Evolutionary conservation across 2,888 invertebrate species (phyloP).

Genomic region (Pyralis farinalis): DNA sequence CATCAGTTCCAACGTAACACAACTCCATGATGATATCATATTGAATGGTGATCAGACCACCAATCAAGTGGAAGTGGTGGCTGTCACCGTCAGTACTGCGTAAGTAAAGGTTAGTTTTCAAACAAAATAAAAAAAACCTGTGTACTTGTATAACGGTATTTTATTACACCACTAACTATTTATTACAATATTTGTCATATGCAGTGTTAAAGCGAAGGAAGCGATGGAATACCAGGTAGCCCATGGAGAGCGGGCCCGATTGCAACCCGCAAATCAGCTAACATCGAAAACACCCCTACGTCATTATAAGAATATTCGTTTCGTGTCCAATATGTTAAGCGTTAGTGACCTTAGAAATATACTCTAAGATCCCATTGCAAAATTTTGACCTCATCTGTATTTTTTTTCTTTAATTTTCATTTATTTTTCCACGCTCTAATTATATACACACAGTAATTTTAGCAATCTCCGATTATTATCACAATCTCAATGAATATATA

Average conservation of each 20-base stretch:
- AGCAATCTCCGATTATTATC: too few species aligned
- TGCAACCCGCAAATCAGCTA: not conserved
- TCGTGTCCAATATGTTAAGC: not conserved
- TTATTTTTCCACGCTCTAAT: too few species aligned
- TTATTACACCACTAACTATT: conserved; percentile 39
- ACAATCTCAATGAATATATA: too few species aligned
- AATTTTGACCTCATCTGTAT: not conserved
- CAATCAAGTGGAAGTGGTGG: too few species aligned
- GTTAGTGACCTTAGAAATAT: not conserved
- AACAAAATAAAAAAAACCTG: conserved; percentile 22
- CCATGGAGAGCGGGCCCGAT: not conserved
- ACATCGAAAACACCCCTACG: not conserved
- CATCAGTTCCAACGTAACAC: too few species aligned
- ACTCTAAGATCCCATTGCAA: not conserved
- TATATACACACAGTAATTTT: too few species aligned
- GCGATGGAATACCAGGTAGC: conserved; percentile 20
- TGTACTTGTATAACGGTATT: conserved; percentile 36
- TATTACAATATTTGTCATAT: conserved; percentile 30
- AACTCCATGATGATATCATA: too few species aligned
- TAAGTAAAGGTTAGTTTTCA: not conserved
- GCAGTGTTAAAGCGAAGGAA: conserved; percentile 26
- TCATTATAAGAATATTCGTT: not conserved
- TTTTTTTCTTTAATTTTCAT: too few species aligned
- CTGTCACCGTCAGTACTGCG: too few species aligned
- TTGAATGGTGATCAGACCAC: too few species aligned